phyloP scores from a whole-genome alignment of 2,113 vertebrate genomes.

The Callorhinus ursinus region DNA sequence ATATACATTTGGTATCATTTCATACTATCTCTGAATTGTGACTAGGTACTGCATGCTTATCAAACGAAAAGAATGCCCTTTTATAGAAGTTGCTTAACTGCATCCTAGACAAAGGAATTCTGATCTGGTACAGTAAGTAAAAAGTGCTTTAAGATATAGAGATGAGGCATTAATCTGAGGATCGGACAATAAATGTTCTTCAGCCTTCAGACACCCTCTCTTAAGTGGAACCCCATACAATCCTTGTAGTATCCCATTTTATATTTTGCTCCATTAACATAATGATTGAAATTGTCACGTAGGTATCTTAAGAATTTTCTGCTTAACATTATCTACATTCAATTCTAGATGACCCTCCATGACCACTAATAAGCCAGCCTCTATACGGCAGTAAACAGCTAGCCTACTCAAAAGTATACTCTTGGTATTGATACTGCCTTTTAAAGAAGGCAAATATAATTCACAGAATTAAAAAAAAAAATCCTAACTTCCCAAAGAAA shows the following conservation, averaged over 20 bases:
- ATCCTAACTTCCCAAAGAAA: not conserved
- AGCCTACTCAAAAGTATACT: slow-evolving; percentile 29
- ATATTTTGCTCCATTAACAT: slow-evolving; percentile 5
- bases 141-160: slow-evolving; percentile 23
- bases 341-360: slow-evolving; percentile 35
- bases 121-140: slow-evolving; percentile 32
- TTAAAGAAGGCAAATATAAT: slow-evolving; percentile 5
- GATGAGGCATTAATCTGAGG: not conserved
- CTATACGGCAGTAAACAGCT: not conserved
- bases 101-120: slow-evolving; percentile 41
- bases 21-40: not conserved
- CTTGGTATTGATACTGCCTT: slow-evolving; percentile 15
- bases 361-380: not conserved
- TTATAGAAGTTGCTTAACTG: slow-evolving; percentile 25
- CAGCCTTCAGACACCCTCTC: not conserved
- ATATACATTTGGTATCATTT: not conserved
- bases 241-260: not conserved
- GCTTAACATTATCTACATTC: not conserved
- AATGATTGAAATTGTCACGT: slow-evolving; percentile 12
- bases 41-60: slow-evolving; percentile 22
- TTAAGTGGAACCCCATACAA: not conserved
- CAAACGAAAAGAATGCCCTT: slow-evolving; percentile 43
- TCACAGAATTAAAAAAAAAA: not conserved
- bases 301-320: slow-evolving; percentile 40
- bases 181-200: slow-evolving; percentile 28